These are phyloP conservation scores for Cyphomyrus plagiostoma DNA, from an alignment of 2,113 vertebrate species.

Conservation along the genomic window DNA sequence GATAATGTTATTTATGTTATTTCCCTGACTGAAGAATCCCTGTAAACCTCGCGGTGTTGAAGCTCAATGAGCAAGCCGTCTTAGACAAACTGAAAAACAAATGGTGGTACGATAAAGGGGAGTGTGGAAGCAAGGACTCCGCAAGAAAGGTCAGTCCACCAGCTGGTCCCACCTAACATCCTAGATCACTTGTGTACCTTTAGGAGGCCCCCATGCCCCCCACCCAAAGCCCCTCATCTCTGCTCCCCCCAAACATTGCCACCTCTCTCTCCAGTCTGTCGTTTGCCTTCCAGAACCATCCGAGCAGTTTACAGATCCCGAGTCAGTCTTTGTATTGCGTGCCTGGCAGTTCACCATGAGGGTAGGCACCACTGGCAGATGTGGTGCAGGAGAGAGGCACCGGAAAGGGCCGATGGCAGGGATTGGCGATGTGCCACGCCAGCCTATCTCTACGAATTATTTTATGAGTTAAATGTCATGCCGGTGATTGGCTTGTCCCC, in stretches of 20 bases:
- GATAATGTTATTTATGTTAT: slow-evolving; percentile 99
- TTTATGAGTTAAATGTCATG: background rate
- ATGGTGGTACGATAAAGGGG: slow-evolving; percentile 99
- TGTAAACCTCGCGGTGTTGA: slow-evolving; percentile 99
- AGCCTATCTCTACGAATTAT: background rate
- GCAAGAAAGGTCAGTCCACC: slow-evolving; percentile 96
- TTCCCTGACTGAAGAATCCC: slow-evolving; percentile 96
- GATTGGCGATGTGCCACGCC: background rate
- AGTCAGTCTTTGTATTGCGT: background rate
- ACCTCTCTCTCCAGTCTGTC: slow-evolving; percentile 31
- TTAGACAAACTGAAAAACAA: slow-evolving; percentile 99
- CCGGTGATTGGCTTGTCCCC: background rate
- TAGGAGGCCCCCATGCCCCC: background rate
- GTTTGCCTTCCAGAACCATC: slow-evolving; percentile 21
- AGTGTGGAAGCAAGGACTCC: slow-evolving; percentile 97
- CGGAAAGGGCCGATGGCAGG: background rate
- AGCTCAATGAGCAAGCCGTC: slow-evolving; percentile 99
- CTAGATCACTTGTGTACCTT: slow-evolving; percentile 6
- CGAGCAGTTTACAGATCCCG: background rate
- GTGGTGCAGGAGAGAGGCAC: background rate
- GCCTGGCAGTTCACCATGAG: too few species aligned
- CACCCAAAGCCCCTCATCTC: background rate
- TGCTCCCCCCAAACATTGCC: background rate
- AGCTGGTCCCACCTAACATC: slow-evolving; percentile 39
- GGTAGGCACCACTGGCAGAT: too few species aligned